These are phyloP conservation scores for Eilema sororculum DNA, from an alignment of 2,888 invertebrate genomes.

Conservation along the genomic window DNA sequence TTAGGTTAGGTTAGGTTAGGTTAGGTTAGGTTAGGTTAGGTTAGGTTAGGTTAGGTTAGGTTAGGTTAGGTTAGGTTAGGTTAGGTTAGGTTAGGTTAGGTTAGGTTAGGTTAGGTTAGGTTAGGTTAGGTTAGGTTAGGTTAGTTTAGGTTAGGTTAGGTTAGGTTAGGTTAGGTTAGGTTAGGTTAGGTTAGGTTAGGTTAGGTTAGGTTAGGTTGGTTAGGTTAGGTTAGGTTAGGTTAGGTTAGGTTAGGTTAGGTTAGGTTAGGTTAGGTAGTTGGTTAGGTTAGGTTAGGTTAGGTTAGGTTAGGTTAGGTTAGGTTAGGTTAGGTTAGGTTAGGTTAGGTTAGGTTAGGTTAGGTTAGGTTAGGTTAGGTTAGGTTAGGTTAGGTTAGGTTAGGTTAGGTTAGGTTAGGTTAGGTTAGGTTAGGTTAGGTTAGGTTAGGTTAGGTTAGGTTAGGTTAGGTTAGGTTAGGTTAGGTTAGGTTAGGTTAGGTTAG, in stretches of 20 bases:
- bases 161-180: conserved; percentile 17
- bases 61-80: conserved; percentile 19
- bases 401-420: conserved; percentile 30
- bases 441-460: conserved; percentile 30
- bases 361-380: conserved; percentile 28
- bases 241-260: conserved; percentile 26
- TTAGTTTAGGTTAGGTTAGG: conserved; percentile 18
- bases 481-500: conserved; percentile 30
- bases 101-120: conserved; percentile 16
- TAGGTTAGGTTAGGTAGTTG: conserved; percentile 25
- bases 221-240: conserved; percentile 16
- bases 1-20: conserved; percentile 8
- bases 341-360: conserved; percentile 29
- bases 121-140: conserved; percentile 22
- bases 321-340: conserved; percentile 28
- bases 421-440: conserved; percentile 30
- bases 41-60: conserved; percentile 31
- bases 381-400: conserved; percentile 27
- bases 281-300: conserved; percentile 27
- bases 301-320: conserved; percentile 30
- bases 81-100: conserved; percentile 17
- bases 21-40: conserved; percentile 25
- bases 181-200: conserved; percentile 20
- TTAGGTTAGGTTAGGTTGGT: conserved; percentile 18
- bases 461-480: conserved; percentile 28